Base-by-base conservation (phyloP, 2,113 vertebrate genomes). In the Martes martes region DNA sequence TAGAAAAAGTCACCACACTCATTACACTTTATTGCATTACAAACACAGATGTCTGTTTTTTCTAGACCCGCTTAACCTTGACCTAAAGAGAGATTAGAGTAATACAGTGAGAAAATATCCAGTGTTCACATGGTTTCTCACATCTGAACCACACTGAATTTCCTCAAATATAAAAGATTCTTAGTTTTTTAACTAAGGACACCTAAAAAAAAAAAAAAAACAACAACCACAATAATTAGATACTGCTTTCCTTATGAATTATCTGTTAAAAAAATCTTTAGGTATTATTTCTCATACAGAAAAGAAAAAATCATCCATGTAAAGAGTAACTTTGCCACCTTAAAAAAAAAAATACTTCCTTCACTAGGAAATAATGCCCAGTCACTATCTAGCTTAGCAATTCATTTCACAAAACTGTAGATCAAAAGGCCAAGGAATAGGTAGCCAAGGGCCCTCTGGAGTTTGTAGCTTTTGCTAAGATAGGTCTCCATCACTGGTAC, bases 1-100 rank as follows among this genome's bases (percentile, higher is more conserved):
- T 89, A 98, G 98, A 74, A 96, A 94, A 95, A 91, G 96, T 95
- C 79, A 5, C 0, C 0, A 94, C 65, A 96, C 96, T 98, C 98
- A 92, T 98, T 97, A 96, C 86, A 97, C 88, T 97, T 97, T 98
- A 90, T 85, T 98, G 94, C 97, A 97, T 97, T 96, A 89, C 0
- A 2, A 97, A 97, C 97, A 96, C 92, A 94, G 92, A 91, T n/a
- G 50, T 91, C 96, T 98, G 95, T 96, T 97, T 98, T 78, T 97
- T 84, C 96, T 95, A 98, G 95, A 89, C 82, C 94, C 24, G 6
- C 79, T 97, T 97, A 97, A 92, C 97, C 96, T 76, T 96, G 92
- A 96, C 88, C 95, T 95, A 2, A 0, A 79, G 61, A 95, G 52
- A 96, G 26, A 79, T 96, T 84, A 94, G 61, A 97, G 92, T 39